A percentile compares a stretch with the other conserved stretches of the same genome.
Evolutionary conservation across 2,797 vertebrate species (phyloP).

Genomic region (Leptoclinus maculatus): DNA sequence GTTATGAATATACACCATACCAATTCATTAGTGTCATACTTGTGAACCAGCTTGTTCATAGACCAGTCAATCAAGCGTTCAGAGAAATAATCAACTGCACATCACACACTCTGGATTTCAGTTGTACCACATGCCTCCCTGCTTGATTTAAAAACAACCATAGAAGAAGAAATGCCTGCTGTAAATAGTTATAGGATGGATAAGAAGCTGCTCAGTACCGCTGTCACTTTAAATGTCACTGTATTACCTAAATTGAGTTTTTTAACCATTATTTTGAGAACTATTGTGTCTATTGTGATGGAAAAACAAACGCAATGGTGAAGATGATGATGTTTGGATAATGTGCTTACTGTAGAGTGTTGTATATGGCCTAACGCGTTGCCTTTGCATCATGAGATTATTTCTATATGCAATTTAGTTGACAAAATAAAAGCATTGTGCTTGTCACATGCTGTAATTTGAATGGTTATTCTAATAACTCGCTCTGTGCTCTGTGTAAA

Average conservation of each 20-base stretch:
- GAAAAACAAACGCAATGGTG: not conserved
- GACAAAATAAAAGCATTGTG: constrained; percentile 10
- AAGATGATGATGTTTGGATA: not conserved
- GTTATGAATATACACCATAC: not conserved
- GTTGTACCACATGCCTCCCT: not conserved
- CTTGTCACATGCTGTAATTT: not conserved
- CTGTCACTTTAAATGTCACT: constrained; percentile 15
- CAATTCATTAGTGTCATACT: not conserved
- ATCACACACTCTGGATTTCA: constrained; percentile 6
- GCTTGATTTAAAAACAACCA: constrained; percentile 9
- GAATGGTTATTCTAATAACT: not conserved
- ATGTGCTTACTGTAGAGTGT: not conserved
- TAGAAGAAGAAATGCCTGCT: not conserved
- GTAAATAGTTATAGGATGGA: constrained; percentile 2
- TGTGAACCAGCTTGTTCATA: not conserved
- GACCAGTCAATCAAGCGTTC: not conserved
- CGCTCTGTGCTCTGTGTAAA: not conserved
- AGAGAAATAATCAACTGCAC: not conserved
- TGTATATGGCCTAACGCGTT: not conserved
- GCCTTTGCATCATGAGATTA: not conserved
- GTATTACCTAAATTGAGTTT: not conserved
- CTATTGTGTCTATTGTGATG: not conserved
- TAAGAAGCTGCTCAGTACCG: not conserved
- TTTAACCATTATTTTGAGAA: not conserved
- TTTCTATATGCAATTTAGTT: not conserved